Conservation (phyloP, 2,113 vertebrate species). For the Microtus richardsoni region DNA sequence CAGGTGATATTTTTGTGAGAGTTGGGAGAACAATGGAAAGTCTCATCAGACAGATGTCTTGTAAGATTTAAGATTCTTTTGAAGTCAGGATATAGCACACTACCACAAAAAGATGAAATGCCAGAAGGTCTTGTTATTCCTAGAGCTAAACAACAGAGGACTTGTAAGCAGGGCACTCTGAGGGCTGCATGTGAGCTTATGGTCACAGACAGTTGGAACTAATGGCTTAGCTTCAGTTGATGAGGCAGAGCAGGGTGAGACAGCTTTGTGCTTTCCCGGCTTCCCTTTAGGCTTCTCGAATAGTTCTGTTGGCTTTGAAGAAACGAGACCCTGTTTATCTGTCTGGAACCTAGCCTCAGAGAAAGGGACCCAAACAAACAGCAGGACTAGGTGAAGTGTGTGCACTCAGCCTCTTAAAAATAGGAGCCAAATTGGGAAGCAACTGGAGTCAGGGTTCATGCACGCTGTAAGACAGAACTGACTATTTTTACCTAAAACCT, state of each 20-base stretch:
- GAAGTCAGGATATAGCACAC: neutral
- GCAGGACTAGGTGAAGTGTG: rapidly evolving
- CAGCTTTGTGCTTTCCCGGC: neutral
- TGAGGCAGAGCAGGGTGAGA: neutral
- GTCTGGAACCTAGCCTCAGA: neutral
- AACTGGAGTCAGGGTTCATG: neutral
- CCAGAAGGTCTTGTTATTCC: neutral
- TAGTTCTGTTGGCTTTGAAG: neutral
- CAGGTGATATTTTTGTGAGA: neutral
- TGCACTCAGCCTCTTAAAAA: neutral
- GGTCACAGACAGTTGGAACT: neutral
- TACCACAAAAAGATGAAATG: neutral
- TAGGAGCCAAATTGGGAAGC: neutral
- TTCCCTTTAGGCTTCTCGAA: neutral
- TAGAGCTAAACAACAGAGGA: neutral
- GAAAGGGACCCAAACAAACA: neutral
- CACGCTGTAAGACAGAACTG: neutral
- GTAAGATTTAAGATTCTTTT: neutral
- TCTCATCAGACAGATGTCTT: neutral
- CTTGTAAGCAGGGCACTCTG: neutral
- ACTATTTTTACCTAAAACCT: slow-evolving; percentile 1
- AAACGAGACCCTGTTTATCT: neutral
- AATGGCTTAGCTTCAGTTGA: neutral
- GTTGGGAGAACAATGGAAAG: neutral
- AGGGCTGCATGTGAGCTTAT: rapidly evolving